Base-by-base conservation (phyloP, 1,140 invertebrate genomes). In the Solenopsis invicta region DNA sequence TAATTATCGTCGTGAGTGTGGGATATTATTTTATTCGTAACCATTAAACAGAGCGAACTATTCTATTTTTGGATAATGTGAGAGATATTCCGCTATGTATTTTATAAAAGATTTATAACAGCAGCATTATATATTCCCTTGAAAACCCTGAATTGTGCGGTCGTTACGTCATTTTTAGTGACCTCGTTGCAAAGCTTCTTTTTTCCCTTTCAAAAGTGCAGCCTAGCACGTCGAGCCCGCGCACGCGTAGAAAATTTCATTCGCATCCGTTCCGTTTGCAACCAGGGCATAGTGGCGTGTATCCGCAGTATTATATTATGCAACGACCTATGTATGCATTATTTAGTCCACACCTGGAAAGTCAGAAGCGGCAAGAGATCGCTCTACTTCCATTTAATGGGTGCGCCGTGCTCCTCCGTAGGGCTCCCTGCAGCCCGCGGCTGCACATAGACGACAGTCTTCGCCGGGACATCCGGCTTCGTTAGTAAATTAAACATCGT, bases 241-340 rank as follows among this genome's bases (percentile, higher is more conserved):
- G 54, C 71, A 75, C 64, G 87, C 76, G 85, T 88, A 85, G 90
- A 91, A 92, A 91, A 91, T 93, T 92, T 91, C 84, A 61, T 45
- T 59, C 67, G 78, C 80, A 86, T 80, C 82, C 87, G 86, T 90
- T 89, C 89, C 88, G 86, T 90, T 88, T 78, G 85, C 67, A 62
- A 78, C 87, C 81, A 59, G 82, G 82, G 21, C 52, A 75, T 62
- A 75, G 77, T 67, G 82, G 82, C 89, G 66, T 89, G 77, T 75
- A 87, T 84, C 89, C 76, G 56, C 89, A 86, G 89, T 89, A 89
- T 80, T 90, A 75, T 89, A 90, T 90, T 90, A 90, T 90, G 86
- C 89, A 90, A 56, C 74, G 59, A 75, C 66, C 62, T 41, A 64
- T 66, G 66, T 90, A 75, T 90, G 88, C 88, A 90, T 90, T 90